Evolutionary conservation across 2,797 vertebrate species (phyloP), one percentile per base, ranked within the genome.

Genomic region (Eospalax fontanierii): DNA sequence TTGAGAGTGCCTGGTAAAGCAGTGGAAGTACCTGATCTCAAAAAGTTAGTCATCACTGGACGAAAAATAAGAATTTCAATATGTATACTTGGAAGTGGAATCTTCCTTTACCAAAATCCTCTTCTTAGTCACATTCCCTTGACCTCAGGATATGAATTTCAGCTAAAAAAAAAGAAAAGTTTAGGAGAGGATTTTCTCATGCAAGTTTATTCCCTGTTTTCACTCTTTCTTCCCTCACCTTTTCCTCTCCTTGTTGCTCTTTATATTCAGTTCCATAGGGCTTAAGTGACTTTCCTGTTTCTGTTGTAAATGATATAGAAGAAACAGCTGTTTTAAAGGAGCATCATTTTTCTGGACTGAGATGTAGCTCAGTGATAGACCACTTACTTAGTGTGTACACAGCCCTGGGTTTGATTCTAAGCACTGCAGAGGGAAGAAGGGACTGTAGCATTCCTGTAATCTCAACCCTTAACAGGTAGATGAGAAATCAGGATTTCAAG

Each of bases 281-380:
- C 66, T 91, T 75, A 70, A 24, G 26, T 40, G 33, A 50, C 21
- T 73, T 75, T 40, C n/a, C 33, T 65, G 2, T n/a, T 91, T 73
- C 38, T 24, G 30, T 16, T 92, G 2, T 57, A 91, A 93, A 78
- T 46, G 16, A 86, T 63, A 30, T 40, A 14, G 59, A 89, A 96
- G 65, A 93, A 70, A 28, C 28, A 80, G 21, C n/a, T 68, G 54
- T 61, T 87, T 24, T 35, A 59, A 79, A 89, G 24, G n/a, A 76
- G 22, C 10, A 8, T n/a, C 74, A 91, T 84, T 93, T 40, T 57
- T 21, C 50, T 54, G 30, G 30, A 14, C 40, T 18, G 8, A 26
- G 8, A n/a, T 2, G 30, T 63, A 59, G 26, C 35, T 74, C 14
- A 50, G 40, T 75, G 30, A 30, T 46, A 26, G 19, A 38, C 24